Evolutionary conservation across 1,140 invertebrate genomes (phyloP), one percentile per base, ranked within the genome.

Genomic region (Neelides sp.): DNA sequence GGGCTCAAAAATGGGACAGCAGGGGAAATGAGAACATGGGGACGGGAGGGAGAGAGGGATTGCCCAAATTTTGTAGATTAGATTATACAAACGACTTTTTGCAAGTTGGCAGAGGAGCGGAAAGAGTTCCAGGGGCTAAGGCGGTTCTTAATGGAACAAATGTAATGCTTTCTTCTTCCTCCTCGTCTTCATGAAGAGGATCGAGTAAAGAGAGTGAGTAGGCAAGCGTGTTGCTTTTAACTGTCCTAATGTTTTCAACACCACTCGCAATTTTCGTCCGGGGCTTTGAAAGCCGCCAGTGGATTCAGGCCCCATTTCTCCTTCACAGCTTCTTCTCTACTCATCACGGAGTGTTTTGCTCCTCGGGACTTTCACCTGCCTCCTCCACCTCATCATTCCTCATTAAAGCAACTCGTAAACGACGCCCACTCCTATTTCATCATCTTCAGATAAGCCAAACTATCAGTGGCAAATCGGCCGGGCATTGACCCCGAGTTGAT

Each of bases 151-250:
- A 23, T 44, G 26, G 26, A 32, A 26, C 42, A 32, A 19, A n/a
- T n/a, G n/a, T n/a, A n/a, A n/a, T n/a, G n/a, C n/a, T n/a, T n/a
- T n/a, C n/a, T n/a, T n/a, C n/a, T n/a, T n/a, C n/a, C n/a, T n/a
- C n/a, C n/a, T n/a, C n/a, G n/a, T n/a, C n/a, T n/a, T n/a, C n/a
- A n/a, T n/a, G n/a, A n/a, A n/a, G n/a, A n/a, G n/a, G n/a, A n/a
- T n/a, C 26, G 22, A 47, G 37, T 12, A 22, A 47, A 34, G 45
- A 47, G 37, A 30, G 34, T 32, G 42, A 45, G 45, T 47, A 47
- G 45, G 45, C 45, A 47, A 47, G 45, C 45, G 45, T 47, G 45
- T 47, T 47, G 45, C 45, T 47, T 47, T 47, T 47, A 47, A 47
- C 45, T 36, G 45, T 47, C 37, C 30, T 47, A 47, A 47, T 47